Conservation (phyloP, 2,113 vertebrate species). For the Ahaetulla prasina region DNA sequence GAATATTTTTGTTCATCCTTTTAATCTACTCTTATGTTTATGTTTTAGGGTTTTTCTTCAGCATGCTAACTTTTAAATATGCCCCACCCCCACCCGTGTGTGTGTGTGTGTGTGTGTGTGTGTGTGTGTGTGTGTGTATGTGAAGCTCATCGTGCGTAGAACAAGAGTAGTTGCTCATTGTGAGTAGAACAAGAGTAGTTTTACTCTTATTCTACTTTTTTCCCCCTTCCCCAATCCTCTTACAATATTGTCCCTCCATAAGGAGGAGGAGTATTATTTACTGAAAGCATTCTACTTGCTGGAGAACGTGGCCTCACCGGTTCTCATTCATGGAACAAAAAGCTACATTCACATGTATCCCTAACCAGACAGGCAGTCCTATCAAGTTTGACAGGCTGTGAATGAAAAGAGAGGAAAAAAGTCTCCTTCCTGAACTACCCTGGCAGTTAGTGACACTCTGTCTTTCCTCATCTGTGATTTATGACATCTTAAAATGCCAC, state of each 20-base stretch:
- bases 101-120: not conserved
- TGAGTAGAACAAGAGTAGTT: too few species aligned
- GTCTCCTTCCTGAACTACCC: not conserved
- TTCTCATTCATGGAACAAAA: not conserved
- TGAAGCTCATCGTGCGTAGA: too few species aligned
- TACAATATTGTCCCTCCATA: not conserved
- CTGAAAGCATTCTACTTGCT: not conserved
- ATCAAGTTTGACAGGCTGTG: not conserved
- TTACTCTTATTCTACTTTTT: not conserved
- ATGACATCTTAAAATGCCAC: not conserved
- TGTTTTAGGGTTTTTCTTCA: not conserved
- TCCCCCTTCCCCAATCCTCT: not conserved
- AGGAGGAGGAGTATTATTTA: too few species aligned
- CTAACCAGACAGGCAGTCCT: not conserved
- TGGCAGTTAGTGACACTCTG: not conserved
- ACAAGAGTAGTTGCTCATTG: not conserved
- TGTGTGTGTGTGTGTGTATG: not conserved
- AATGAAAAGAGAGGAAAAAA: not conserved
- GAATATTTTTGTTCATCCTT: constrained; percentile 19
- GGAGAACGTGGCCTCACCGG: too few species aligned
- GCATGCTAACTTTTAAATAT: not conserved
- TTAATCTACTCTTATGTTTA: not conserved
- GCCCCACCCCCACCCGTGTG: not conserved
- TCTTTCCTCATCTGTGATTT: not conserved
- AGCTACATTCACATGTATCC: not conserved